Conservation (phyloP, 2,113 vertebrate genomes). For the Agapornis roseicollis region DNA sequence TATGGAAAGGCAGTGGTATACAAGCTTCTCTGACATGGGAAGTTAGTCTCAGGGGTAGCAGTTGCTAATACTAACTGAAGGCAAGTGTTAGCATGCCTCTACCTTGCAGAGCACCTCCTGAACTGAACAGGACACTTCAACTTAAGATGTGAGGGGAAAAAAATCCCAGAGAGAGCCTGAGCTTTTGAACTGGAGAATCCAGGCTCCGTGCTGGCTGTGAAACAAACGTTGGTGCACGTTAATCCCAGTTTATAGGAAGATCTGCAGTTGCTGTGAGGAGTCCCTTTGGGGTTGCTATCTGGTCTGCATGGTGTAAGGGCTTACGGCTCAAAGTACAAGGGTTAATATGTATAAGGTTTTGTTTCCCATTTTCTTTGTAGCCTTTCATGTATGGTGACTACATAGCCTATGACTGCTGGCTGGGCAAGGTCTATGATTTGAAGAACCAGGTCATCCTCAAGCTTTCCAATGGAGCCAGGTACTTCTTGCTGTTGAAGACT, state of each 20-base stretch:
- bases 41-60: neutral
- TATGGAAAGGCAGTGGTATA: neutral
- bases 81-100: neutral
- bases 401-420: conserved; percentile 97
- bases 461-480: conserved; percentile 98
- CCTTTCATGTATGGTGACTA: conserved; percentile 99
- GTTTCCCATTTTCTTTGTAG: conserved; percentile 61
- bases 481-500: neutral
- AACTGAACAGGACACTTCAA: neutral
- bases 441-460: conserved; percentile 97
- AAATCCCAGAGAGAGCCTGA: neutral
- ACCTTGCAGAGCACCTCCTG: neutral
- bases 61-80: neutral
- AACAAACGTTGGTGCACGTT: neutral
- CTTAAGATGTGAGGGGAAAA: neutral
- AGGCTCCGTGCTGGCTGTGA: neutral
- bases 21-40: neutral
- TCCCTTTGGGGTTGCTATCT: neutral
- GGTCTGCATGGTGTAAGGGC: neutral
- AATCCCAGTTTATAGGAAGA: neutral
- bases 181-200: neutral
- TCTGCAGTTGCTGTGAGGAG: neutral
- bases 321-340: neutral
- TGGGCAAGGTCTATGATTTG: conserved; percentile 96
- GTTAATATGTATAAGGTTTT: neutral